Base-by-base conservation (phyloP, 2,113 vertebrate genomes). In the Paedocypris sp. region DNA sequence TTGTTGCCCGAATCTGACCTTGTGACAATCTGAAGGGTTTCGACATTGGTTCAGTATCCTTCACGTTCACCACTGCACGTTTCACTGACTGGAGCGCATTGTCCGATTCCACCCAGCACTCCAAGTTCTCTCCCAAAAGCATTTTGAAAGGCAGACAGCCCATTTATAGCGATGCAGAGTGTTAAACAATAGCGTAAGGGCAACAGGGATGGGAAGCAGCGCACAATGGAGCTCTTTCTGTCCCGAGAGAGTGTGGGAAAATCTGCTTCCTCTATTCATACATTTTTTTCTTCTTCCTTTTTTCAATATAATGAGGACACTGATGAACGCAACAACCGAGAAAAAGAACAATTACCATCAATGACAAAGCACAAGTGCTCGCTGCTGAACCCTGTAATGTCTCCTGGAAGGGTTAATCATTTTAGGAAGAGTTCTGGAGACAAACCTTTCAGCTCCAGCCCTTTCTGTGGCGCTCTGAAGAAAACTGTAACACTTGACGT, bases 181-280 rank as follows among this genome's bases (percentile, higher is more conserved):
- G 86, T 90, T 88, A 92, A 91, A 90, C 88, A 83, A 82, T 63
- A 9, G 73, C 54, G 82, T 87, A 86, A 83, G 87, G 60, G 86
- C 86, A 88, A 60, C 52, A 39, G 64, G 79, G 80, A 82, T 82
- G 81, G 78, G 79, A 81, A 80, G 68, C 77, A 69, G 72, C 67
- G 77, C 82, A 97, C 92, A 97, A 97, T 96, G 84, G 85, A 86
- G 89, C 88, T 91, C 91, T 93, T 88, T 92, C 90, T 86, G 88
- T 88, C 87, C 87, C 89, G 87, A 92, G 90, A 92, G 93, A 94
- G 92, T 98, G 95, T 98, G 95, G 95, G 95, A 98, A 98, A 97
- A 90, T 94, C 91, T 93, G 88, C 88, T 90, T 90, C 86, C 79
- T 87, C 94, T 92, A 97, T 98, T 98, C 95, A 98, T 86, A 87